Evolutionary conservation across 92 coral and sea anemone genomes (phyloP), one percentile per base, ranked within the genome.

Genomic region (Epizoanthus fatuus): DNA sequence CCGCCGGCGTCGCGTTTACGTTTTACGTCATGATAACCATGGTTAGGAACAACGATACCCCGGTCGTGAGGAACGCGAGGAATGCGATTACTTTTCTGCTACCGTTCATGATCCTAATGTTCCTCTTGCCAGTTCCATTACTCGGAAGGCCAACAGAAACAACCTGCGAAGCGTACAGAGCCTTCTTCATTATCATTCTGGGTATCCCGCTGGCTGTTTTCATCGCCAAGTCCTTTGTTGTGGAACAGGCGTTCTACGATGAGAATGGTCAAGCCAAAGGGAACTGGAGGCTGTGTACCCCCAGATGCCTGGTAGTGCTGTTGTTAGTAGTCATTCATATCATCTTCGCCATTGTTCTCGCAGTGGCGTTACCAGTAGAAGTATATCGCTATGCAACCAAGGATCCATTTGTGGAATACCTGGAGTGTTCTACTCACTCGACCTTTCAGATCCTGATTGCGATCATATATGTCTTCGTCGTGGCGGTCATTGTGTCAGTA

Each of bases 101-200:
- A 32, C 95, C 98, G 7, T 93, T 95, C 54, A 85, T 92, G 14
- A 81, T 97, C 59, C 74, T 97, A 22, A 88, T 94, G 66, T 97
- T 97, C 72, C 89, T 95, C 45, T 86, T 97, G 57, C 97, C 99
- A 1, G 81, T 97, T 11, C 99, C 98, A 1, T 90, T 97, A 15
- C 93, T 97, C 22, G 86, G 94, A 65, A 93, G 91, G 66, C 99
- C 99, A 11, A 97, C 92, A 53, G 92, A 80, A 16, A 53, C 92
- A n/a, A 91, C 97, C 8, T 97, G 99, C 47, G 99, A 95, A 49
- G 98, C 95, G 4, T 97, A 93, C 88, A 92, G 95, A 63, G 93
- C 93, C 20, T 91, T 95, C 81, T 97, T 95, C 91, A 84, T 93
- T 29, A 54, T 95, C 22, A 89, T 93, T 3, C 75, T 97, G 14